Evolutionary conservation across 2,888 invertebrate genomes (phyloP).

Genomic region (Pristionchus entomophagus): DNA sequence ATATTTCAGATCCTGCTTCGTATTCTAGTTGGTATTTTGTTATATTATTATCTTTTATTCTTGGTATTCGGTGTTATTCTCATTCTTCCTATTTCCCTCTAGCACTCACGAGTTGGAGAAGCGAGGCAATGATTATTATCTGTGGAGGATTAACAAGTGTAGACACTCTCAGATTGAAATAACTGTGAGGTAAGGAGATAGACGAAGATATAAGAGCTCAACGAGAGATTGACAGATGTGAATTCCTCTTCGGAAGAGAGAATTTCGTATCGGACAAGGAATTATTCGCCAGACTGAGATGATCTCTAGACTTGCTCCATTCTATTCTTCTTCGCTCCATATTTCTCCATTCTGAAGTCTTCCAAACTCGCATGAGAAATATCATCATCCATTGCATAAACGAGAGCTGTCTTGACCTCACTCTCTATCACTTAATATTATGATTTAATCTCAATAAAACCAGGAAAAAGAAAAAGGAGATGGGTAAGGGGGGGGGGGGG

Average conservation of each 20-base stretch:
- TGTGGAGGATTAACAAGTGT: conserved; percentile 44
- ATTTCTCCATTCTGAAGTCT: conserved; percentile 39
- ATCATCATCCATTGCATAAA: conserved; percentile 24
- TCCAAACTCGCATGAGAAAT: conserved; percentile 40
- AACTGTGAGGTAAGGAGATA: conserved; percentile 5
- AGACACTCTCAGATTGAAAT: conserved; percentile 45
- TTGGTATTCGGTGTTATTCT: too few species aligned
- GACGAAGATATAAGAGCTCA: background rate
- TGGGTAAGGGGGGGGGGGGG: too few species aligned
- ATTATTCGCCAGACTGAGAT: background rate
- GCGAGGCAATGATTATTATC: background rate
- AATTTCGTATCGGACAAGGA: conserved; percentile 20
- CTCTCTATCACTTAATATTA: background rate
- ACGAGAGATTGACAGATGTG: conserved; percentile 2
- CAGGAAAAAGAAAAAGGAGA: background rate
- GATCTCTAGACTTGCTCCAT: conserved; percentile 11
- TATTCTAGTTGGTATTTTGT: too few species aligned
- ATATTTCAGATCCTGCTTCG: conserved; percentile 32
- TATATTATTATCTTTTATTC: too few species aligned
- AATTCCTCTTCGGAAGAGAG: background rate
- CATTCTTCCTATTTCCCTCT: too few species aligned
- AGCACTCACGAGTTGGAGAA: conserved; percentile 44
- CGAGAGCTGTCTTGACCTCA: background rate
- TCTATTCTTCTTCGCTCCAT: conserved; percentile 19
- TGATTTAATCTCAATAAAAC: background rate